Conservation (phyloP, 2,888 invertebrate genomes). For the Scelioninae gen. 1 region DNA sequence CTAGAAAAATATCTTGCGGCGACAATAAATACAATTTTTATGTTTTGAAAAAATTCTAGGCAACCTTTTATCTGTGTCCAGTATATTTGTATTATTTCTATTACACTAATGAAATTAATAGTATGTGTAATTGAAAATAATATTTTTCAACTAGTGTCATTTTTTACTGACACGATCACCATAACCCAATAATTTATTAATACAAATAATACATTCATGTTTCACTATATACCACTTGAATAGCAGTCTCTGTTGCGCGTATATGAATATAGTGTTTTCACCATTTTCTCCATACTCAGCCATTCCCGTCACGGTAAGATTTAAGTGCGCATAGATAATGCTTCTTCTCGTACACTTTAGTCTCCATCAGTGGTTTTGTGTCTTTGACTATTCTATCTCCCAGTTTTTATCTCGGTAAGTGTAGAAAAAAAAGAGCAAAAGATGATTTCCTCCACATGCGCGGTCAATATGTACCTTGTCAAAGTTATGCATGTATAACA, state of each 20-base stretch:
- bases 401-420: constrained; percentile 60
- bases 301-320: constrained; percentile 77
- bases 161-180: no score
- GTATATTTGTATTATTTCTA: no score
- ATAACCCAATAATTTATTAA: no score
- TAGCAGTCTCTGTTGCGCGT: constrained; percentile 22
- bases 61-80: no score
- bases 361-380: constrained; percentile 58
- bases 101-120: no score
- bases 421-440: constrained; percentile 32
- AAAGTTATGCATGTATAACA: constrained; percentile 48
- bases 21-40: no score
- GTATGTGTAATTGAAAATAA: no score
- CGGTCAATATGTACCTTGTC: constrained; percentile 66
- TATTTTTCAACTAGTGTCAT: no score
- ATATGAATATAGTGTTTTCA: constrained; percentile 38
- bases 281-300: constrained; percentile 77
- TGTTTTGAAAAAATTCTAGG: no score
- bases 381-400: constrained; percentile 52
- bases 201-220: no score
- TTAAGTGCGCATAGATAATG: constrained; percentile 77
- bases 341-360: constrained; percentile 68
- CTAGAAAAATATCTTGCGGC: no score
- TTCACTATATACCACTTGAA: constrained; percentile 28
- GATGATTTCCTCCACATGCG: constrained; percentile 35